These are phyloP conservation scores for Fulmarus glacialis DNA, from an alignment of 2,113 vertebrate species.

Conservation along the genomic window DNA sequence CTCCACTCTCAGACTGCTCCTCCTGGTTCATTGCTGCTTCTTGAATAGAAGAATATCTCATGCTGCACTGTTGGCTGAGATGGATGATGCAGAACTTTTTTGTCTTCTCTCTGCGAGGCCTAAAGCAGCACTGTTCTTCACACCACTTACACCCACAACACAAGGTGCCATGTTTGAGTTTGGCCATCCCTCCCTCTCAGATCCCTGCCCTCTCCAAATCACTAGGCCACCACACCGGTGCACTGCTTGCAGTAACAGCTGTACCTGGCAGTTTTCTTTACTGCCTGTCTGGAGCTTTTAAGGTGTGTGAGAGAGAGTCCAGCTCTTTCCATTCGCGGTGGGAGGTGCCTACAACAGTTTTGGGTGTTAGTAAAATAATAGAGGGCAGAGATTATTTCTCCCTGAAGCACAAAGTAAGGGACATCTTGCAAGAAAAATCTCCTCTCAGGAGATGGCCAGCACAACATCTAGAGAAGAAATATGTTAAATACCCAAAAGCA, in stretches of 20 bases:
- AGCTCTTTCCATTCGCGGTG: background rate
- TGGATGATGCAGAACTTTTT: background rate
- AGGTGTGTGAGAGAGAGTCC: background rate
- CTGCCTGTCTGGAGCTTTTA: background rate
- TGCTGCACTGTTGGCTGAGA: background rate
- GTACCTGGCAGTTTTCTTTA: background rate
- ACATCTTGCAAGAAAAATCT: background rate
- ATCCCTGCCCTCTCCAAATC: background rate
- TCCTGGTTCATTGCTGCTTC: background rate
- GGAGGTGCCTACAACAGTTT: background rate
- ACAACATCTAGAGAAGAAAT: background rate
- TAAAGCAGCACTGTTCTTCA: background rate
- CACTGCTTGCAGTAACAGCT: background rate
- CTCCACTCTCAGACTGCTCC: background rate
- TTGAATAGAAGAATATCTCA: background rate
- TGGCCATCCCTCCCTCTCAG: background rate
- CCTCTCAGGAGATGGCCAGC: background rate
- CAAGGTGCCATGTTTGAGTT: fast-evolving
- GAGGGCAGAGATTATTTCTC: background rate
- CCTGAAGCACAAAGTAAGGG: background rate
- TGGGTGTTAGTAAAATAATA: background rate
- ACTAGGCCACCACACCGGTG: too few relatives aligned
- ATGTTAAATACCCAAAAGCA: background rate
- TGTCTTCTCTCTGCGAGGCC: background rate
- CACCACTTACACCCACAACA: background rate